phyloP scores from a whole-genome alignment of 2,113 vertebrate genomes.

The Oplegnathus fasciatus region DNA sequence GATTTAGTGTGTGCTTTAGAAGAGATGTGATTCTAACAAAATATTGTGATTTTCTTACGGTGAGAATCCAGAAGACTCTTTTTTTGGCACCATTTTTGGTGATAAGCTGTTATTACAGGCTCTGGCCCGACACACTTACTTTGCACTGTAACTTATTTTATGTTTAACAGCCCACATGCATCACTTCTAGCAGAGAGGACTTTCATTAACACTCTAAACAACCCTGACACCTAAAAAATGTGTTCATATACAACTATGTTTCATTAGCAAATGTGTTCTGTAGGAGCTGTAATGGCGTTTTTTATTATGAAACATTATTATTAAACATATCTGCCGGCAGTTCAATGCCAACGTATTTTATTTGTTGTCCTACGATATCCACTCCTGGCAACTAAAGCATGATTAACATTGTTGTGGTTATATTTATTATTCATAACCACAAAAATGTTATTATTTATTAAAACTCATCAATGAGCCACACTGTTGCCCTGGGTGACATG shows the following conservation, averaged over 20 bases:
- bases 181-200: not conserved
- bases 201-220: not conserved
- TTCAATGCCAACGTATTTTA: too few species aligned
- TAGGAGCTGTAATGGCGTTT: not conserved
- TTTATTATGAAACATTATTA: not conserved
- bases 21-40: not conserved
- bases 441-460: too few species aligned
- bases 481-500: too few species aligned
- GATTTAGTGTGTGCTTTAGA: too few species aligned
- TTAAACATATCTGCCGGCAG: not conserved
- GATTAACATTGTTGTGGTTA: too few species aligned
- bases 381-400: too few species aligned
- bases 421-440: too few species aligned
- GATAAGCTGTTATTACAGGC: not conserved
- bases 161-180: not conserved
- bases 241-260: not conserved
- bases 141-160: not conserved
- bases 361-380: too few species aligned
- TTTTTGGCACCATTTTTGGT: slow-evolving; percentile 14
- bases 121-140: not conserved
- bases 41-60: not conserved
- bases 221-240: not conserved
- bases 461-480: too few species aligned
- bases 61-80: not conserved
- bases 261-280: not conserved